phyloP scores from a whole-genome alignment of 2,797 vertebrate genomes.

The Bradypodion ventrale region DNA sequence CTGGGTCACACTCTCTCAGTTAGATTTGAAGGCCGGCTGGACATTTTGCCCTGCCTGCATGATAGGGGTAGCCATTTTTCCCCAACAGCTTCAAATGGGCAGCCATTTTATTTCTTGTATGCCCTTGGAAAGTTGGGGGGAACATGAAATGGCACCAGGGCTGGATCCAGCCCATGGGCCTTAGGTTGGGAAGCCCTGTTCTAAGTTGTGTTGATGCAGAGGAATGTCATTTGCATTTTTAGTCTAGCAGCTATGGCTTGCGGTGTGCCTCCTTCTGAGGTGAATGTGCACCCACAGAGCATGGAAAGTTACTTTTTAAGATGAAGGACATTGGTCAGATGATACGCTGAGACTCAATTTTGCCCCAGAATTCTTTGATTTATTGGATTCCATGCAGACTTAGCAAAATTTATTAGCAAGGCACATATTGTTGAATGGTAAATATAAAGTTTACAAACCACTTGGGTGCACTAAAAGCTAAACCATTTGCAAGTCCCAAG shows the following conservation, averaged over 20 bases:
- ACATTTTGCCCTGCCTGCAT: no score
- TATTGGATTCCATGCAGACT: background rate
- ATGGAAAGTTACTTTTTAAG: background rate
- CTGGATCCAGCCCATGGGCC: no score
- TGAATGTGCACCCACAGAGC: background rate
- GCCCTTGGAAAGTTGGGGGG: no score
- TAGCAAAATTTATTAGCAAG: background rate
- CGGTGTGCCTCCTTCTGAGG: background rate
- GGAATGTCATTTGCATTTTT: background rate
- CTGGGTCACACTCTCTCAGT: no score
- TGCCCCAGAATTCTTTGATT: background rate
- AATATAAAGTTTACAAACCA: background rate
- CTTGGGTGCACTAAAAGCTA: background rate
- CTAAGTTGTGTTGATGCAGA: background rate
- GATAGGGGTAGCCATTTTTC: no score
- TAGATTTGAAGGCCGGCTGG: no score
- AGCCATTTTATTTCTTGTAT: no score
- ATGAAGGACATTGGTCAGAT: background rate
- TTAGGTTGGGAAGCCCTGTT: background rate
- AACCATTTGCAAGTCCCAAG: no score
- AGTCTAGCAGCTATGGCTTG: background rate
- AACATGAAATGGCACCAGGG: no score
- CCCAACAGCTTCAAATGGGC: no score
- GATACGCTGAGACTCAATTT: no score
- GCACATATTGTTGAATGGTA: background rate